Percentiles rank a stretch among this genome's conserved stretches.
These are phyloP conservation scores for Mus spicilegus DNA, from an alignment of 2,113 vertebrate species.

Conservation along the genomic window DNA sequence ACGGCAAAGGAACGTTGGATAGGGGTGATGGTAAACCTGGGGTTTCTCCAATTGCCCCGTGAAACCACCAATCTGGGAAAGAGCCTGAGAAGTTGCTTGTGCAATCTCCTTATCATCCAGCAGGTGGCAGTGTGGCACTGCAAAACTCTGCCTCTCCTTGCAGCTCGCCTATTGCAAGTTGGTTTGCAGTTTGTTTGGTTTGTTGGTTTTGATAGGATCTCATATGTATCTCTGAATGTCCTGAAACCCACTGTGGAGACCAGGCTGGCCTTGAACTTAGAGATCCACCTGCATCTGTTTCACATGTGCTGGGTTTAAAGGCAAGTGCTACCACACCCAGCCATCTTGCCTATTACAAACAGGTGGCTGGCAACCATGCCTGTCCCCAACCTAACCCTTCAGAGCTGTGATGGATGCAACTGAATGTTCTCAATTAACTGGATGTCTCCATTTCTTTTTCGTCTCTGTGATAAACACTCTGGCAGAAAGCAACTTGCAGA, in stretches of 20 bases:
- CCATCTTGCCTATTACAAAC: not conserved
- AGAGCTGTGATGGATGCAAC: not conserved
- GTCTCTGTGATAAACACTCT: not conserved
- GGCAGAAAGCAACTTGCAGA: not conserved
- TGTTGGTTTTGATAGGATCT: not conserved
- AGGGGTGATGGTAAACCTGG: not conserved
- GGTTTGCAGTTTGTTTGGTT: fast-evolving
- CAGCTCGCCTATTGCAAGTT: fast-evolving
- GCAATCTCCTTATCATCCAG: not conserved
- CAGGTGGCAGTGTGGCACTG: constrained; percentile 47
- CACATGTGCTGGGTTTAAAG: not conserved
- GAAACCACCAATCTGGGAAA: not conserved
- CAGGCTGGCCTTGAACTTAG: not conserved
- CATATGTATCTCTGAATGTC: not conserved
- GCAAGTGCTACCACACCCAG: not conserved
- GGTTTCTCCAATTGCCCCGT: not conserved
- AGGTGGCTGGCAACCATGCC: not conserved
- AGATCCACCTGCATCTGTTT: not conserved
- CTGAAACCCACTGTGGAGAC: not conserved
- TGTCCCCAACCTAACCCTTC: not conserved
- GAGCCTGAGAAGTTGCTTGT: too few relatives aligned
- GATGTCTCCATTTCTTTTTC: not conserved
- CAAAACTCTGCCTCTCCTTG: not conserved
- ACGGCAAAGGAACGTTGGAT: not conserved
- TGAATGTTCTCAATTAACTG: too few relatives aligned